Conservation (phyloP, 2,797 vertebrate species). For the Leptatherina wallacei region DNA sequence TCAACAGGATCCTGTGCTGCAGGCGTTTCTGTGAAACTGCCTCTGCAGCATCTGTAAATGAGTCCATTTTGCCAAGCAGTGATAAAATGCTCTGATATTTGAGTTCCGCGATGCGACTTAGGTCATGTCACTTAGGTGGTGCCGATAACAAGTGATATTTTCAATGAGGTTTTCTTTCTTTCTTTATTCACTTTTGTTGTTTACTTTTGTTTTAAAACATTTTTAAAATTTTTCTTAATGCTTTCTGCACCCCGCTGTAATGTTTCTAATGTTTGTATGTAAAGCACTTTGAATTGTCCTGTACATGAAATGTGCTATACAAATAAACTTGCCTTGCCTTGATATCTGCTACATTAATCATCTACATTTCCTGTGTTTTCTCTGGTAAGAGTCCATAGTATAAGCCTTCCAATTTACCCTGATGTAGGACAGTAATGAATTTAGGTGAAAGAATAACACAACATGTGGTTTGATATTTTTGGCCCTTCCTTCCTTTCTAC, state of each 20-base stretch:
- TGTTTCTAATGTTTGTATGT: too few species aligned
- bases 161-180: too few species aligned
- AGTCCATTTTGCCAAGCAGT: neutral
- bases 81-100: neutral
- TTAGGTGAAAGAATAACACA: neutral
- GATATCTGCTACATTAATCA: neutral
- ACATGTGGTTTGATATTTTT: neutral
- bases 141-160: too few species aligned
- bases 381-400: neutral
- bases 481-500: neutral
- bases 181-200: too few species aligned
- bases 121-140: too few species aligned
- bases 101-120: too few species aligned
- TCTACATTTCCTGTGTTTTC: neutral
- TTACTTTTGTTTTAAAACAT: too few species aligned
- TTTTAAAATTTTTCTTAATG: too few species aligned
- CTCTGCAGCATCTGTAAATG: neutral
- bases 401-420: neutral
- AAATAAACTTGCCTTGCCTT: too few species aligned
- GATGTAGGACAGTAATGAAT: neutral
- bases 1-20: constrained; percentile 7
- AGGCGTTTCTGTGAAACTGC: constrained; percentile 28
- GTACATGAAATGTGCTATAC: too few species aligned
- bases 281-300: too few species aligned
- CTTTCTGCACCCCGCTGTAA: too few species aligned